A percentile compares a stretch with the other conserved stretches of the same genome.
Evolutionary conservation across 2,113 vertebrate species (phyloP).

Genomic region (Fulica atra): DNA sequence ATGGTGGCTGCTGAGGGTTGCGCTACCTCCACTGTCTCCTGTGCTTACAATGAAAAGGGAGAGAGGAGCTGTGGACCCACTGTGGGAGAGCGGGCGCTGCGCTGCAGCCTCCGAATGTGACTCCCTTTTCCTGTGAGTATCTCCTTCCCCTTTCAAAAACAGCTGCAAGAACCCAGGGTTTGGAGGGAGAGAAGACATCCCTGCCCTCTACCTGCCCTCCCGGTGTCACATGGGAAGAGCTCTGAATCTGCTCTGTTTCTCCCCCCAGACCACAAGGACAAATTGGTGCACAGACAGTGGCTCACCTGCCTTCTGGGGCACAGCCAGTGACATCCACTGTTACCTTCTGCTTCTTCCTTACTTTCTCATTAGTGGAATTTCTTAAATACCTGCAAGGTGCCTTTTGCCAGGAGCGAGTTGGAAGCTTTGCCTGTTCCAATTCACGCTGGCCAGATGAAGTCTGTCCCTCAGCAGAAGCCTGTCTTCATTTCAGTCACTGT

Average conservation of each 20-base stretch:
- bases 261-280: background rate
- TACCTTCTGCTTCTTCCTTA: background rate
- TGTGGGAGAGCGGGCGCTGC: background rate
- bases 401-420: background rate
- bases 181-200: background rate
- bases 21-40: background rate
- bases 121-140: background rate
- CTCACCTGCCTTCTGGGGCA: background rate
- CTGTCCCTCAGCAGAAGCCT: background rate
- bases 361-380: background rate
- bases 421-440: background rate
- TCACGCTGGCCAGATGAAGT: background rate
- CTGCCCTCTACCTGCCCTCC: background rate
- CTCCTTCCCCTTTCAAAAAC: background rate
- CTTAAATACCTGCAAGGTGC: background rate
- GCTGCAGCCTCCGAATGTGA: background rate
- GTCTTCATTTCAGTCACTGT: background rate
- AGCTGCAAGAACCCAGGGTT: background rate
- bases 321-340: background rate
- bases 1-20: background rate
- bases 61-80: background rate
- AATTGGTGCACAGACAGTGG: background rate
- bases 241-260: background rate
- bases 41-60: accelerated
- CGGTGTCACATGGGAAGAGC: background rate